Percentiles rank a stretch among this genome's conserved stretches.
Conservation (phyloP, 2,888 invertebrate species). For the Tenthredo amoena region DNA sequence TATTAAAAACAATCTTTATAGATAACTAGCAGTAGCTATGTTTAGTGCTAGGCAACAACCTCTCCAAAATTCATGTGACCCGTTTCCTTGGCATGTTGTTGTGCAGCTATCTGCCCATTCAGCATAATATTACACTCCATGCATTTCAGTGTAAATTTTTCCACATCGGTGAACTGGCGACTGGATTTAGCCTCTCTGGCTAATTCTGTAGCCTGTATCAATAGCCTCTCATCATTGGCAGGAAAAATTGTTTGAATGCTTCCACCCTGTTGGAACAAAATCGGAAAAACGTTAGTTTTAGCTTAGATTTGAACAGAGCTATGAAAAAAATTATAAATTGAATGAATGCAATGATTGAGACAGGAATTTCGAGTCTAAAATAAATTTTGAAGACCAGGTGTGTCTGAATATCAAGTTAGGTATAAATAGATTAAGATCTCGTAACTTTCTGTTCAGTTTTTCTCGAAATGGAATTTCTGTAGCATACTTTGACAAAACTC, state of each 20-base stretch:
- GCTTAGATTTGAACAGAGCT: conserved; percentile 26
- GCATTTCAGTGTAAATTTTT: conserved; percentile 92
- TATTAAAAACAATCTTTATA: conserved; percentile 22
- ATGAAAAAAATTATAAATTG: neutral
- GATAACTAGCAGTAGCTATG: conserved; percentile 2
- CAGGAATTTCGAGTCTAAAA: neutral
- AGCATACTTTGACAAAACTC: neutral
- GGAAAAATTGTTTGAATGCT: conserved; percentile 90
- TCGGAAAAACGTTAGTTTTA: conserved; percentile 24
- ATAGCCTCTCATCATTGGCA: conserved; percentile 85
- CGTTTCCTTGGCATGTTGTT: conserved; percentile 91
- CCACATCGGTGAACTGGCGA: conserved; percentile 94
- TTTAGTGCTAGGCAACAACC: conserved; percentile 76
- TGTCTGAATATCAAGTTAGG: neutral
- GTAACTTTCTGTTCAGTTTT: neutral
- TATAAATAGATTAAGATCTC: neutral
- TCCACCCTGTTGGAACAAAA: conserved; percentile 82
- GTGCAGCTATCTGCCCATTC: conserved; percentile 90
- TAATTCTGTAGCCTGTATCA: conserved; percentile 90
- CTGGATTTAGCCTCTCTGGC: conserved; percentile 94
- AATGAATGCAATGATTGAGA: neutral
- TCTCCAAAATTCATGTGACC: conserved; percentile 91
- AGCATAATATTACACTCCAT: conserved; percentile 88
- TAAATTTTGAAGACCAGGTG: neutral
- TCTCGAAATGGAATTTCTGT: neutral